Conservation (phyloP, 2,113 vertebrate species). For the Spheniscus mendiculus region DNA sequence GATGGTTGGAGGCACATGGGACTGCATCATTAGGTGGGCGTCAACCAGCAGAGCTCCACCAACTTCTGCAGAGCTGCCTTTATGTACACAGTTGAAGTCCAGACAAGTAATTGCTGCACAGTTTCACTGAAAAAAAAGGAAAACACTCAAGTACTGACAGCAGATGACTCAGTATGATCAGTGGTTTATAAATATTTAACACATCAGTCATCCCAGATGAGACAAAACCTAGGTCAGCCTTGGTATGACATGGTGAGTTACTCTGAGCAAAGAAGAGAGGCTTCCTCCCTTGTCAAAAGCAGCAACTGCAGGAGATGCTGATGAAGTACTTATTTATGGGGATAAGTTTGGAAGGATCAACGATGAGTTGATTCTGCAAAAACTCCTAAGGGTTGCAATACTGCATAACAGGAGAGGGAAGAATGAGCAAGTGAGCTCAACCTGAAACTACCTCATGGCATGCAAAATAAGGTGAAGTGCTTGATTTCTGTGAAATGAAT, state of each 20-base stretch:
- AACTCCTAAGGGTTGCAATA: background rate
- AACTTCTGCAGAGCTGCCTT: background rate
- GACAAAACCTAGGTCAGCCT: background rate
- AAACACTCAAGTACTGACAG: background rate
- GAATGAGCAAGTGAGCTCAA: background rate
- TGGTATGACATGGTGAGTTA: background rate
- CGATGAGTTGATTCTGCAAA: background rate
- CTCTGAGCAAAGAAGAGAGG: background rate
- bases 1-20: background rate
- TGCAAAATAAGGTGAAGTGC: background rate
- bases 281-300: background rate
- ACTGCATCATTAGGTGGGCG: background rate
- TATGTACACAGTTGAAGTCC: background rate
- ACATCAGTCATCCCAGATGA: background rate
- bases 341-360: background rate
- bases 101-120: background rate
- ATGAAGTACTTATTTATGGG: background rate
- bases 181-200: slow-evolving; percentile 14
- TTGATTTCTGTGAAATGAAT: background rate
- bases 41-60: background rate
- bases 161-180: background rate
- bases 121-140: background rate
- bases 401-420: background rate
- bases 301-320: background rate
- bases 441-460: background rate